Percentiles rank a stretch among this genome's conserved stretches.
Conservation (phyloP, 2,797 vertebrate species). For the Gadopsis bispinosus region DNA sequence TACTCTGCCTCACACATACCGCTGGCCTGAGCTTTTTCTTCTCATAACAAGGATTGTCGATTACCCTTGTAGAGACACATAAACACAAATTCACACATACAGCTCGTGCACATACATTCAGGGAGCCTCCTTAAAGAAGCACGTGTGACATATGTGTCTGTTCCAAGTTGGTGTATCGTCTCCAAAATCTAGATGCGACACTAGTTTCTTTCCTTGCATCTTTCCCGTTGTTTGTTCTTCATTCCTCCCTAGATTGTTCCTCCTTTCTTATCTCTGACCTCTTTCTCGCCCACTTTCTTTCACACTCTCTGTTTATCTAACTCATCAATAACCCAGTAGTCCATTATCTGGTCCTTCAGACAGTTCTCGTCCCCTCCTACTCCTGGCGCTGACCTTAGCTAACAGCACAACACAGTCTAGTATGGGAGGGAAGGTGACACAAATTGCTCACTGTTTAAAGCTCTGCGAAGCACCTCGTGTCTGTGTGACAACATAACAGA, state of each 20-base stretch:
- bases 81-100: constrained; percentile 12
- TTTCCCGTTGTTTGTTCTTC: background rate
- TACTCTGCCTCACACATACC: constrained; percentile 27
- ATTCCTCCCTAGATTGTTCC: background rate
- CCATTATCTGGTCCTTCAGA: constrained; percentile 53
- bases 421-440: constrained; percentile 35
- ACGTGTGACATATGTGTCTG: background rate
- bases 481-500: background rate
- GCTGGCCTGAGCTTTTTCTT: constrained; percentile 39
- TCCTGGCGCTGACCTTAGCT: constrained; percentile 44
- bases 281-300: background rate
- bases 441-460: constrained; percentile 26
- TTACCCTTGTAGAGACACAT: constrained; percentile 23
- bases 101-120: background rate
- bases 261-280: constrained; percentile 1
- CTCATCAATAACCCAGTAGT: constrained; percentile 58
- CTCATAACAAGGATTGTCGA: constrained; percentile 23
- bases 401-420: constrained; percentile 21
- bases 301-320: constrained; percentile 31
- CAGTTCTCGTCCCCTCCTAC: constrained; percentile 25
- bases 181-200: background rate
- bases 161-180: background rate
- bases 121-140: background rate
- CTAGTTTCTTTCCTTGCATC: background rate
- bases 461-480: background rate